Percentiles rank a stretch among this genome's conserved stretches.
These are phyloP conservation scores for Leucoraja ocellata DNA, from an alignment of 2,797 vertebrate species.

Conservation along the genomic window DNA sequence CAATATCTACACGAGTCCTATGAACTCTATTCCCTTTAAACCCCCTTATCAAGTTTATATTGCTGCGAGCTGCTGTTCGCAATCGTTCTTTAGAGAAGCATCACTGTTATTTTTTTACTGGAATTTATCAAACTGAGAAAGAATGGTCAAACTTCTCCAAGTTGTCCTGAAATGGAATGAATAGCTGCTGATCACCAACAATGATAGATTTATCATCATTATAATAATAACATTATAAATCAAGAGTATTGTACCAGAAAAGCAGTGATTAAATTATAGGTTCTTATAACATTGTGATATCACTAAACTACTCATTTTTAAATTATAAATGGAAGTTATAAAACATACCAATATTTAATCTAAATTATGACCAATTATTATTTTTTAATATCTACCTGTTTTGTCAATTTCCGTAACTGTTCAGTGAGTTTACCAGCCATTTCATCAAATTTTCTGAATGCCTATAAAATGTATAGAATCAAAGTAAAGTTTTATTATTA, in stretches of 20 bases:
- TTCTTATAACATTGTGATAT: background rate
- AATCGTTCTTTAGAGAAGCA: background rate
- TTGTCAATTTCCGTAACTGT: slow-evolving; percentile 75
- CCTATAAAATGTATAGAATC: slow-evolving; percentile 50
- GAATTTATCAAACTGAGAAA: background rate
- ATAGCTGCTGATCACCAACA: background rate
- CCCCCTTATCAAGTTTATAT: background rate
- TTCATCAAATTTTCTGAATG: slow-evolving; percentile 83
- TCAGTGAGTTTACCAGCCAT: slow-evolving; percentile 73
- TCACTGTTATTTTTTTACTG: background rate
- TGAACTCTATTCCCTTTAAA: background rate
- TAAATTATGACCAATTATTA: background rate
- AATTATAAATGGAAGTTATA: background rate
- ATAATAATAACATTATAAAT: background rate
- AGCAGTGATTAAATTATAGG: background rate
- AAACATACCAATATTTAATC: background rate
- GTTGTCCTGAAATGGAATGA: background rate
- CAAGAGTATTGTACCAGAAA: background rate
- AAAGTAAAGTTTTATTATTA: background rate
- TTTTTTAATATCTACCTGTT: slow-evolving; percentile 60
- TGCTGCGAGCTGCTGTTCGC: background rate
- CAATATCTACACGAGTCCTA: background rate
- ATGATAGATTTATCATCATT: background rate
- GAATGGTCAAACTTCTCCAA: background rate
- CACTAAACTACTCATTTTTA: background rate